These are phyloP conservation scores for Calephelis perditalis DNA, from an alignment of 2,888 invertebrate species.

Conservation along the genomic window DNA sequence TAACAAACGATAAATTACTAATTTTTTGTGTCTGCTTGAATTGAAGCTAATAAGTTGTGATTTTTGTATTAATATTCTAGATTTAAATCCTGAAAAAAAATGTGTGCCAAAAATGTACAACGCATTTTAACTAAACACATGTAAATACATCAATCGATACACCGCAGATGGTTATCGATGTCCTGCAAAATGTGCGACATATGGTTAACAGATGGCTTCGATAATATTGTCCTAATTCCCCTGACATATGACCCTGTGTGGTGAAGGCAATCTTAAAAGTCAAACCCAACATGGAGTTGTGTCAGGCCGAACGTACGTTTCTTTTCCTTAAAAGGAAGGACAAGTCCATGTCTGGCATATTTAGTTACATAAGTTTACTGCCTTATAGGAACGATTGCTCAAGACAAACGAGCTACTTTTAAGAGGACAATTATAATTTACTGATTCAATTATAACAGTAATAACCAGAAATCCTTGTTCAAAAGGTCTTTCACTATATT, in stretches of 20 bases:
- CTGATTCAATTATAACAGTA: background rate
- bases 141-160: constrained; percentile 1
- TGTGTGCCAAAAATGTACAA: background rate
- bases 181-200: constrained; percentile 21
- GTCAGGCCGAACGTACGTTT: constrained; percentile 59
- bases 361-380: constrained; percentile 51
- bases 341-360: constrained; percentile 55
- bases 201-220: constrained; percentile 26
- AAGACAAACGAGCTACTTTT: constrained; percentile 31
- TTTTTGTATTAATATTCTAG: background rate
- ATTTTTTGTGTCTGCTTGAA: constrained; percentile 2
- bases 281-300: constrained; percentile 64
- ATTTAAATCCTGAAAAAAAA: too few species aligned
- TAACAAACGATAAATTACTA: constrained; percentile 2
- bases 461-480: constrained; percentile 9
- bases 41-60: background rate
- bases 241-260: constrained; percentile 27
- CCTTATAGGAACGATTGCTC: constrained; percentile 57
- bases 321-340: constrained; percentile 59
- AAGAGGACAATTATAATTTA: constrained; percentile 20
- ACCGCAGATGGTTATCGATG: constrained; percentile 5
- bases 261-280: constrained; percentile 66
- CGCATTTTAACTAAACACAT: background rate
- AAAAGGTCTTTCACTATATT: constrained; percentile 1
- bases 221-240: constrained; percentile 24